Base-by-base conservation (phyloP, 2,797 vertebrate genomes). In the Pelobates cultripes region DNA sequence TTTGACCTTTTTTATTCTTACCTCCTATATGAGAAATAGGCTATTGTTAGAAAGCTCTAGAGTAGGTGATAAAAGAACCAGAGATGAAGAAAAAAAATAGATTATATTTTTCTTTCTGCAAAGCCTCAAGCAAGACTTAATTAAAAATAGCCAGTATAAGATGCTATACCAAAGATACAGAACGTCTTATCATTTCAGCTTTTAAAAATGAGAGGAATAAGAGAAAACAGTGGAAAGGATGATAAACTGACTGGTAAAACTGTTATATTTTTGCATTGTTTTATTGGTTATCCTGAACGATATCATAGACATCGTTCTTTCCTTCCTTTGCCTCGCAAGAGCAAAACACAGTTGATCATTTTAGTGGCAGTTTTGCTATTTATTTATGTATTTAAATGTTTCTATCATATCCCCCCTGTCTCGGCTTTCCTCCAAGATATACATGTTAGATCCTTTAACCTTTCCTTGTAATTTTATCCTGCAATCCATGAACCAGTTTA, bases 1-100 rank as follows among this genome's bases (percentile, higher is more conserved):
- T 77, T 77, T 82, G 74, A 82, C 74, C 80, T 82, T 77, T 77
- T 72, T 75, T 70, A 82, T 72, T 82, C 40, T 63, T 72, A 45
- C 60, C 69, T 77, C 60, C 69, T 82, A 55, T 72, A 82, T 57
- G 45, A 76, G 80, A 72, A 70, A 60, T 71, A 66, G 47, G 42
- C 60, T 72, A 77, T 77, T 77, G 74, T 82, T 77, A 82, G 74
- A 72, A 72, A 77, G 61, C 70, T 61, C 66, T 77, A 72, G 44
- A 70, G 57, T 17, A 72, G 74, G 80, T 67, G 80, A 72, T 72
- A 72, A 72, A 44, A 77, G 41, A 77, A 44, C 69, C 68, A n/a
- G 69, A 81, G 67, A 82, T 82, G 57, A 74, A 76, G 53, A 53
- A 57, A 75, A 63, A 51, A 67, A 28, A 64, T 4, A 64, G 43